Conservation (phyloP, 2,797 vertebrate species). For the Lagocephalus sceleratus region DNA sequence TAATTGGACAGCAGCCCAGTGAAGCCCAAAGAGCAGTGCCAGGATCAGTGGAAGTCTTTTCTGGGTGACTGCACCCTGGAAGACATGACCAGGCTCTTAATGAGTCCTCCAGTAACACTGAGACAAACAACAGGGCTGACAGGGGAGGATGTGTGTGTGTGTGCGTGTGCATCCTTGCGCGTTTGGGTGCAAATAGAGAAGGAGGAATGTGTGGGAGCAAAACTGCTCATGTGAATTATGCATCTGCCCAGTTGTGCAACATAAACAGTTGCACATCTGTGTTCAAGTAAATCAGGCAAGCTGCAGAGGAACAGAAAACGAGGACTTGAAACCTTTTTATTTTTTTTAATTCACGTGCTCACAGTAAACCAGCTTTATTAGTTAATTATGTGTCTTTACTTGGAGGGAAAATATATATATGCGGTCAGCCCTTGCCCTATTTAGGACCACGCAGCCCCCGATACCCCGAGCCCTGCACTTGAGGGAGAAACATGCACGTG, state of each 20-base stretch:
- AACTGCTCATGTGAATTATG: constrained; percentile 1
- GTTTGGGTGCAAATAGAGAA: neutral
- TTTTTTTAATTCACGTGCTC: neutral
- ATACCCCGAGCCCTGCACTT: constrained; percentile 52
- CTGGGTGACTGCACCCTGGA: constrained; percentile 52
- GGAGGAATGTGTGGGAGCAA: constrained; percentile 5
- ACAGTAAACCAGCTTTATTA: constrained; percentile 18
- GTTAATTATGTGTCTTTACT: constrained; percentile 38
- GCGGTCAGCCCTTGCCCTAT: constrained; percentile 58
- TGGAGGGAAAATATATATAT: constrained; percentile 32
- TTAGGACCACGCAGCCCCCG: constrained; percentile 38
- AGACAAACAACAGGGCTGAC: constrained; percentile 32
- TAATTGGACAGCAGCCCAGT: constrained; percentile 47
- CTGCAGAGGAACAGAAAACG: neutral
- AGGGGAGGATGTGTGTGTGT: constrained; percentile 17
- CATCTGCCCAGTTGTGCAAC: no score
- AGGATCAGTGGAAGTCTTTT: constrained; percentile 54
- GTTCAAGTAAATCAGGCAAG: neutral
- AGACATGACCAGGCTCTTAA: constrained; percentile 60
- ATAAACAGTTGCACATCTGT: no score
- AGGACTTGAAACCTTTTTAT: neutral
- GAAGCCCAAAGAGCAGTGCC: constrained; percentile 42
- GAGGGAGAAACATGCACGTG: constrained; percentile 47
- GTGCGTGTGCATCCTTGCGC: neutral
- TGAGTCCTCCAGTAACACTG: constrained; percentile 32